Percentiles rank a stretch among this genome's conserved stretches.
Conservation (phyloP, 2,888 invertebrate genomes). For the Archips xylosteana region DNA sequence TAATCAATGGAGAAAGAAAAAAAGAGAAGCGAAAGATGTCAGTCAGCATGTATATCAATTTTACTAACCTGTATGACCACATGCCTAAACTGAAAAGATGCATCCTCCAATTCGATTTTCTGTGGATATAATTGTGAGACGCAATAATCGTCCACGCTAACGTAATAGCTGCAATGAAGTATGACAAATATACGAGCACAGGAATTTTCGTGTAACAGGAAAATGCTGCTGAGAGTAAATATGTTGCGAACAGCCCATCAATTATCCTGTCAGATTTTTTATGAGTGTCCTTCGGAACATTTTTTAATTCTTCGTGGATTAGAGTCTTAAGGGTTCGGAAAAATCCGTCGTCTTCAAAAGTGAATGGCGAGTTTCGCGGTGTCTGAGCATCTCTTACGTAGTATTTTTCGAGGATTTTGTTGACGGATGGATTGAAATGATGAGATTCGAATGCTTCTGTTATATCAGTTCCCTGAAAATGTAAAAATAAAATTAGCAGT, state of each 20-base stretch:
- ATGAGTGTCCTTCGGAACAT: slow-evolving; percentile 66
- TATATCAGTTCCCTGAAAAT: slow-evolving; percentile 86
- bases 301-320: slow-evolving; percentile 82
- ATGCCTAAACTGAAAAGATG: slow-evolving; percentile 90
- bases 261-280: slow-evolving; percentile 61
- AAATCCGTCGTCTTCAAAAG: slow-evolving; percentile 91
- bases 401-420: slow-evolving; percentile 87
- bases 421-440: slow-evolving; percentile 82
- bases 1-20: too few species aligned
- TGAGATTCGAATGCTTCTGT: slow-evolving; percentile 87
- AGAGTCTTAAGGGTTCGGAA: slow-evolving; percentile 88
- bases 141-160: slow-evolving; percentile 86
- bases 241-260: slow-evolving; percentile 68
- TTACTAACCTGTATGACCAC: slow-evolving; percentile 86
- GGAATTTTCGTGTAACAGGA: slow-evolving; percentile 62
- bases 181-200: slow-evolving; percentile 58
- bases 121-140: slow-evolving; percentile 93
- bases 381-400: slow-evolving; percentile 87
- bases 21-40: too few species aligned
- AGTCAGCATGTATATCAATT: not conserved
- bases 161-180: slow-evolving; percentile 71
- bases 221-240: slow-evolving; percentile 64
- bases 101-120: slow-evolving; percentile 91
- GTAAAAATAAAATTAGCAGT: not conserved
- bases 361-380: slow-evolving; percentile 89